phyloP scores from a whole-genome alignment of 2,113 vertebrate genomes.

The Struthio camelus region DNA sequence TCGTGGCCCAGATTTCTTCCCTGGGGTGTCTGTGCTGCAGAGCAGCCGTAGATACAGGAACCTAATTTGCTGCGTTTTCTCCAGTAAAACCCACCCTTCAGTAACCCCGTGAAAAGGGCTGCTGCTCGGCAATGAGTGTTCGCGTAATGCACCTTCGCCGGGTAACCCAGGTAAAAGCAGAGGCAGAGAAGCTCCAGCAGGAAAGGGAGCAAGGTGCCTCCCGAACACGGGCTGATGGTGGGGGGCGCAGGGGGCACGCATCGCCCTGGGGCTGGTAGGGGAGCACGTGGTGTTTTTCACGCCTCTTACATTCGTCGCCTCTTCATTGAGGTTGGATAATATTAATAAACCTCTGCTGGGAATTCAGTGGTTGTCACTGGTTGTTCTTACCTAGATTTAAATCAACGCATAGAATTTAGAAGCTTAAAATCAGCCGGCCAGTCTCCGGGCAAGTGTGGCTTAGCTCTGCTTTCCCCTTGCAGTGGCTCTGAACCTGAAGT shows the following conservation, averaged over 20 bases:
- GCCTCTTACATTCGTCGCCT: not conserved
- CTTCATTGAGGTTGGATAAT: not conserved
- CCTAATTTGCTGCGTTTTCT: slow-evolving; percentile 49
- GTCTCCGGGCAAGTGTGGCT: not conserved
- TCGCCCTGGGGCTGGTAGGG: accelerated
- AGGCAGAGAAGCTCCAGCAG: not conserved
- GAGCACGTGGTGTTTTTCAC: accelerated
- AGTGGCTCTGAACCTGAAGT: not conserved
- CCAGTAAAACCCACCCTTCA: not conserved
- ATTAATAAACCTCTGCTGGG: not conserved
- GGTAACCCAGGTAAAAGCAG: not conserved
- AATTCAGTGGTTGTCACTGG: not conserved
- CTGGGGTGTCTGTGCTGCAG: not conserved
- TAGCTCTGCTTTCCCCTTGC: not conserved
- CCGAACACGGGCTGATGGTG: too few species aligned
- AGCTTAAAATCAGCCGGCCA: not conserved
- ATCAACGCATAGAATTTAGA: not conserved
- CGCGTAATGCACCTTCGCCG: not conserved
- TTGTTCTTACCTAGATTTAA: not conserved
- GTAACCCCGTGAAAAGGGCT: not conserved
- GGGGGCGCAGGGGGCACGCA: too few species aligned
- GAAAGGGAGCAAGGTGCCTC: too few species aligned
- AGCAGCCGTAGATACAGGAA: not conserved
- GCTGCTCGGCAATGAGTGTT: not conserved
- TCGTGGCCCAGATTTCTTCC: not conserved